Base-by-base conservation (phyloP, 23 tunicate genomes). In the Ciona savignyi region DNA sequence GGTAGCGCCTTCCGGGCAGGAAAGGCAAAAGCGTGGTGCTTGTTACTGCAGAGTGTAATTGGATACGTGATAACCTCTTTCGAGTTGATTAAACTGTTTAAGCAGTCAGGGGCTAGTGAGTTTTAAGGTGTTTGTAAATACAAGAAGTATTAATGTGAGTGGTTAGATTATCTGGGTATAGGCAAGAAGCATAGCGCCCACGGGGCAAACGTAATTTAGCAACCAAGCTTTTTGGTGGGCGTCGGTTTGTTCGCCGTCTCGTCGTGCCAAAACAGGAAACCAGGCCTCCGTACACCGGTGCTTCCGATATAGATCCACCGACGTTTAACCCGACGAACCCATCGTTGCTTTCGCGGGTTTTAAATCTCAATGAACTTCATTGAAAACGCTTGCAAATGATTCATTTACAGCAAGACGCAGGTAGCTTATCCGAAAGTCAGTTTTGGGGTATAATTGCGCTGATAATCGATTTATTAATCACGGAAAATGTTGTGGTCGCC, bases 161-260 rank as follows among this genome's bases (percentile, higher is more conserved):
- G 15, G 56, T 42, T 6, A 42, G 56, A 42, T 42, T 42, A 42
- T 9, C 11, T 42, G 56, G 9, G 56, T 42, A 42, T 42, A 9
- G 56, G 56, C 56, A 42, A 42, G 11, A 42, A n/a, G n/a, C 56
- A 42, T 6, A 15, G 56, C 56, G 56, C 56, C 56, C 56, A 42
- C 56, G 56, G 56, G 56, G n/a, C 56, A 9, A 42, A 42, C 56
- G 56, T 42, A 42, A 42, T 42, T 42, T 42, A 42, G 56, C 15
- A 42, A 42, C 56, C 56, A 6, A 15, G 56, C 56, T 42, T 42
- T n/a, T 42, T 6, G 56, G 15, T 42, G 56, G 56, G 56, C 56
- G 56, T 42, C 56, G 56, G 56, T 42, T 42, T 15, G 56, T 42
- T 42, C 56, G 56, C 56, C 56, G 56, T 42, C 56, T 42, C 56